A percentile compares a stretch with the other conserved stretches of the same genome.
These are phyloP conservation scores for Dendrolimus pini DNA, from an alignment of 2,888 invertebrate species.

Conservation along the genomic window DNA sequence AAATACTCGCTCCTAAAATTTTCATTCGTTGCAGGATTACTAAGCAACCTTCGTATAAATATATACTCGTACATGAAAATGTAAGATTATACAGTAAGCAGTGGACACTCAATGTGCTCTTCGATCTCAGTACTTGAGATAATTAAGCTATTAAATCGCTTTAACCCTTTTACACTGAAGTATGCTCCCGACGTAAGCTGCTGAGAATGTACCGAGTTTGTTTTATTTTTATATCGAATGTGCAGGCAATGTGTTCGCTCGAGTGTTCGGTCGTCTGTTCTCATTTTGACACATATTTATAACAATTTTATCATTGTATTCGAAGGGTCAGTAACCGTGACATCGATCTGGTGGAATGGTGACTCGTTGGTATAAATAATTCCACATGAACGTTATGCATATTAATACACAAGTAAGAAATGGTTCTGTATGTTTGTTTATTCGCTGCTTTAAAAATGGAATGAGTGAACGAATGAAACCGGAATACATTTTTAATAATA, in stretches of 20 bases:
- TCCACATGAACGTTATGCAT: no score
- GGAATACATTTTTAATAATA: no score
- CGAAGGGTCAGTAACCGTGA: background rate
- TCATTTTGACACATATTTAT: conserved; percentile 22
- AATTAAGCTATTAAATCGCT: conserved; percentile 69
- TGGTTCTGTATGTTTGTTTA: no score
- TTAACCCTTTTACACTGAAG: conserved; percentile 57
- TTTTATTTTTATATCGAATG: conserved; percentile 50
- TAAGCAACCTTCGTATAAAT: no score
- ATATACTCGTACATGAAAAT: no score
- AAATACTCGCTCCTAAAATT: no score
- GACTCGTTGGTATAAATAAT: no score
- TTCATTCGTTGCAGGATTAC: no score
- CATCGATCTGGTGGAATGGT: background rate
- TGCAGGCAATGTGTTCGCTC: conserved; percentile 47
- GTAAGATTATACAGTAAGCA: background rate
- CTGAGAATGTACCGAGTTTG: conserved; percentile 22
- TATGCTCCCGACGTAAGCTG: conserved; percentile 16
- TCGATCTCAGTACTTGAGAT: conserved; percentile 59
- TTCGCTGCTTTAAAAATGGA: no score
- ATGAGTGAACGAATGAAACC: no score
- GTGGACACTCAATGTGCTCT: conserved; percentile 33
- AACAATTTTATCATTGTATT: background rate
- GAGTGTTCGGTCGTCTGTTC: conserved; percentile 18
- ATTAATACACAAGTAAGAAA: no score